Conservation (phyloP, 2,888 invertebrate species). For the Cheiracanthium punctorium region DNA sequence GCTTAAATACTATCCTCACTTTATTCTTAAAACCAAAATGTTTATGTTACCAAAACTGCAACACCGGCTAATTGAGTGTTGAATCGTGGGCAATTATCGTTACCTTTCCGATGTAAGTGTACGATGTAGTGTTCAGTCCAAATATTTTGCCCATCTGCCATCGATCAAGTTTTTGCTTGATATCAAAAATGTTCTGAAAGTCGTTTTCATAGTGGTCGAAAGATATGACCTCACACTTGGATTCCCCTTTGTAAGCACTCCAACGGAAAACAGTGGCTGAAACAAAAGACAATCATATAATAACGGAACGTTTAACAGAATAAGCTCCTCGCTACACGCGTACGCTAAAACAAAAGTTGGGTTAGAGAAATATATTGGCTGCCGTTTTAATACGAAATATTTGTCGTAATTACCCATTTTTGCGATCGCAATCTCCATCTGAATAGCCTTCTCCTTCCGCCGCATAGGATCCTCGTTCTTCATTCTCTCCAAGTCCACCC, state of each 20-base stretch:
- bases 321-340: too few species aligned
- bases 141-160: slow-evolving; percentile 37
- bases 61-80: too few species aligned
- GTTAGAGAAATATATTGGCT: neutral
- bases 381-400: neutral
- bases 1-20: too few species aligned
- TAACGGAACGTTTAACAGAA: too few species aligned
- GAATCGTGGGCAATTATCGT: neutral
- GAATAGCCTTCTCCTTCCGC: neutral
- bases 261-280: slow-evolving; percentile 1
- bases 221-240: slow-evolving; percentile 13
- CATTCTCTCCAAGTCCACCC: slow-evolving; percentile 37
- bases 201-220: slow-evolving; percentile 40
- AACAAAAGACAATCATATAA: too few species aligned
- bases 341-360: too few species aligned
- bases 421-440: slow-evolving; percentile 30
- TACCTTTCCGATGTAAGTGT: slow-evolving; percentile 54
- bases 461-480: slow-evolving; percentile 23
- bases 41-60: too few species aligned
- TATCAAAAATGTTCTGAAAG: slow-evolving; percentile 33
- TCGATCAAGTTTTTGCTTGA: neutral
- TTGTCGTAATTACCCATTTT: slow-evolving; percentile 24
- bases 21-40: too few species aligned
- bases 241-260: neutral
- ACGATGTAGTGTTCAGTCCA: slow-evolving; percentile 34